Conservation (phyloP, 2,888 invertebrate genomes). For the Tenodera sinensis region DNA sequence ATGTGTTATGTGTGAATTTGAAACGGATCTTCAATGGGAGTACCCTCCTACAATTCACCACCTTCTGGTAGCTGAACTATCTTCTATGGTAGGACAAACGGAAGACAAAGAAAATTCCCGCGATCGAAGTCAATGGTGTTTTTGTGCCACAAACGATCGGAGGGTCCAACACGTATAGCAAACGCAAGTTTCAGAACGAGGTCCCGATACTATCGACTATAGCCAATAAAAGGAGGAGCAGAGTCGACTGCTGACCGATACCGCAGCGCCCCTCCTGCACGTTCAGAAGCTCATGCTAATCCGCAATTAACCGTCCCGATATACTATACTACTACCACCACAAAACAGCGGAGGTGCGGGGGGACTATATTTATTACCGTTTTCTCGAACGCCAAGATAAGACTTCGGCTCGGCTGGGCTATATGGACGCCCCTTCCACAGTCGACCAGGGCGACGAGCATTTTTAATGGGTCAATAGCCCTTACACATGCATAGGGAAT, state of each 20-base stretch:
- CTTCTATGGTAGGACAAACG: not conserved
- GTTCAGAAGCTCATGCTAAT: not conserved
- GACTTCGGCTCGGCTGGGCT: not conserved
- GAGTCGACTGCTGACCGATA: not conserved
- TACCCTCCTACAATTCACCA: too few species aligned
- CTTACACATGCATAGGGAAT: conserved; percentile 19
- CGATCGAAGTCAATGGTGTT: not conserved
- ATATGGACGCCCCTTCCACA: not conserved
- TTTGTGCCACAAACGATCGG: not conserved
- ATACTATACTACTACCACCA: conserved; percentile 1
- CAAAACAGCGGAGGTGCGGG: not conserved
- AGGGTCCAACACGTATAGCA: not conserved
- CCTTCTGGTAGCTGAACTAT: too few species aligned
- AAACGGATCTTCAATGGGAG: too few species aligned
- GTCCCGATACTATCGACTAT: not conserved
- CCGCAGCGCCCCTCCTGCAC: not conserved
- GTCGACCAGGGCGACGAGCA: conserved; percentile 2
- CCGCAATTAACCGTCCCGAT: conserved; percentile 4
- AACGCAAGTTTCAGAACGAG: not conserved
- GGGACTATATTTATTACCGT: conserved; percentile 5
- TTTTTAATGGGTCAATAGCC: conserved; percentile 23
- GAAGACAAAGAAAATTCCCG: not conserved
- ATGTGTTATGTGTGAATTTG: too few species aligned
- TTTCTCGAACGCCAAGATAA: conserved; percentile 18
- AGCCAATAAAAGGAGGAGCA: not conserved